Evolutionary conservation across 2,113 vertebrate genomes (phyloP).

Genomic region (Balaeniceps rex): DNA sequence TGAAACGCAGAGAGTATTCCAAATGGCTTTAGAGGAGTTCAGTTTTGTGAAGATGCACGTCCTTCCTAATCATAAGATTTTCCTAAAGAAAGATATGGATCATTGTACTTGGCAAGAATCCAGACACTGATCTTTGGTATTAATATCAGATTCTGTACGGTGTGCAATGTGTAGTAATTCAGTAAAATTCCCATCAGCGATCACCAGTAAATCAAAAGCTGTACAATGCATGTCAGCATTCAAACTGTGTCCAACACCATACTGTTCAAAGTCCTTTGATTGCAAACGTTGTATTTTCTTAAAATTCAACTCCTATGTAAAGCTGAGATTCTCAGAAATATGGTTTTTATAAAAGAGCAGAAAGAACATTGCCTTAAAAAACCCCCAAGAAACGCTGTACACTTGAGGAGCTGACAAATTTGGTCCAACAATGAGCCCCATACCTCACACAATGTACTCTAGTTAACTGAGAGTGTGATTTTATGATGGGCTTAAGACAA

Average conservation of each 20-base stretch:
- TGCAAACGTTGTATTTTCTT: neutral
- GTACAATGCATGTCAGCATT: neutral
- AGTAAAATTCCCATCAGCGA: neutral
- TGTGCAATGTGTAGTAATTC: neutral
- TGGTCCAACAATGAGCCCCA: neutral
- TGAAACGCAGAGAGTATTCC: neutral
- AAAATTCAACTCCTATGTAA: neutral
- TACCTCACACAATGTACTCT: neutral
- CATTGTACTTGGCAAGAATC: neutral
- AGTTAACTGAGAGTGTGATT: slow-evolving; percentile 19
- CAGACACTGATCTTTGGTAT: neutral
- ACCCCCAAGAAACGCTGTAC: neutral
- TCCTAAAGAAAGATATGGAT: neutral
- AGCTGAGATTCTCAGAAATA: neutral
- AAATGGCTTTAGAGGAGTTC: neutral
- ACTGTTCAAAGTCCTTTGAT: neutral
- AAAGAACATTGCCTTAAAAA: neutral
- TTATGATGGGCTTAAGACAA: slow-evolving; percentile 25
- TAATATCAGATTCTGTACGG: neutral
- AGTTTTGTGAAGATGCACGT: neutral
- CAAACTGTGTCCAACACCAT: neutral
- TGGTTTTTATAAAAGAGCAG: neutral
- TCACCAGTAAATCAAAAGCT: neutral
- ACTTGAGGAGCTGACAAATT: neutral
- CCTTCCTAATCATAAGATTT: neutral